phyloP scores from a whole-genome alignment of 2,113 vertebrate species.

The Cercopithecus mona region DNA sequence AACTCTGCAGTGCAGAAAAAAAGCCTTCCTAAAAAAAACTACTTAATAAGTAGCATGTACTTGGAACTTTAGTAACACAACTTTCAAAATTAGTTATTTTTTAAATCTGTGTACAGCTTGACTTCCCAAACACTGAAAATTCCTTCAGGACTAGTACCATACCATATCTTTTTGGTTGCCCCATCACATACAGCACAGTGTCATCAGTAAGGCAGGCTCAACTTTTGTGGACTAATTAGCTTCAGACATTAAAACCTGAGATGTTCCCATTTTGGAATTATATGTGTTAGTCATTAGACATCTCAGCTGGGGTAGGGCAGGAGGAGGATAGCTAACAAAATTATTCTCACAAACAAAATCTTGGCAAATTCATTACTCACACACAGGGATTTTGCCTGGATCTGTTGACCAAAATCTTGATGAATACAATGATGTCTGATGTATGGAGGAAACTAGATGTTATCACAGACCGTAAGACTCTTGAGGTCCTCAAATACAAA shows the following conservation, averaged over 20 bases:
- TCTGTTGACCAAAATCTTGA: conserved; percentile 66
- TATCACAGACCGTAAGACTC: conserved; percentile 74
- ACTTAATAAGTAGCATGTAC: not conserved
- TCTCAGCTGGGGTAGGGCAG: not conserved
- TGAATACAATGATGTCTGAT: conserved; percentile 44
- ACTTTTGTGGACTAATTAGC: not conserved
- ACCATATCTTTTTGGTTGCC: not conserved
- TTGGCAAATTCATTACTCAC: conserved; percentile 58
- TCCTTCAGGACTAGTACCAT: not conserved
- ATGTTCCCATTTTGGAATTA: conserved; percentile 7
- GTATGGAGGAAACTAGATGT: conserved; percentile 70
- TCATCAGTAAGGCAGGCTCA: not conserved
- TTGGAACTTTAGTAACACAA: not conserved
- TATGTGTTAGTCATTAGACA: not conserved
- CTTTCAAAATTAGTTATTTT: not conserved
- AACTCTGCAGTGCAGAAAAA: not conserved
- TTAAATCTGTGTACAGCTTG: not conserved
- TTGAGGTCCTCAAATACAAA: conserved; percentile 84
- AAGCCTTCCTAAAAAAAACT: not conserved
- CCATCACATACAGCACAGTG: not conserved
- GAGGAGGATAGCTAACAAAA: conserved; percentile 53
- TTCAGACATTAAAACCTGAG: conserved; percentile 16
- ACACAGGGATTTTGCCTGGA: conserved; percentile 51
- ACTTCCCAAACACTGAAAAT: not conserved
- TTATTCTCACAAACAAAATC: conserved; percentile 64